phyloP scores from a whole-genome alignment of 2,797 vertebrate species.

The Liasis olivaceus region DNA sequence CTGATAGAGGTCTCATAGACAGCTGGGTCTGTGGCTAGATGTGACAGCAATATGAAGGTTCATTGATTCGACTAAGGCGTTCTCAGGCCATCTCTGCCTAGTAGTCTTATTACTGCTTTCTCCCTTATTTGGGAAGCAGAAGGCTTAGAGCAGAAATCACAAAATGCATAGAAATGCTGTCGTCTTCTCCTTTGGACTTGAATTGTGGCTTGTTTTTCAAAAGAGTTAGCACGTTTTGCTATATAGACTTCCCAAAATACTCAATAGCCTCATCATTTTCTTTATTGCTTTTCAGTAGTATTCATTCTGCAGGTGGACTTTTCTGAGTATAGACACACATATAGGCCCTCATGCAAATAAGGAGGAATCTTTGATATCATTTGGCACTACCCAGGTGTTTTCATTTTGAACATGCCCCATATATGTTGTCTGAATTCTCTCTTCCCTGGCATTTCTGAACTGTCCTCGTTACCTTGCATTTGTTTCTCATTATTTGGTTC shows the following conservation, averaged over 20 bases:
- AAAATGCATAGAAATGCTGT: neutral
- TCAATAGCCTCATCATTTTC: neutral
- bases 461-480: slow-evolving; percentile 2
- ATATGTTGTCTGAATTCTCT: neutral
- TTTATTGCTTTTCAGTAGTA: neutral
- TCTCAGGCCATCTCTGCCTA: neutral
- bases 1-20: neutral
- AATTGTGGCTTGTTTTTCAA: neutral
- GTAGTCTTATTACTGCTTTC: neutral
- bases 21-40: neutral
- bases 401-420: neutral
- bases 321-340: neutral
- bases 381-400: neutral
- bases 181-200: neutral
- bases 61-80: neutral
- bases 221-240: neutral
- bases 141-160: neutral
- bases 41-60: neutral
- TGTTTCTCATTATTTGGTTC: slow-evolving; percentile 10
- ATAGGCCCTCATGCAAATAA: neutral
- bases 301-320: neutral
- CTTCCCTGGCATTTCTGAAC: slow-evolving; percentile 1
- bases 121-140: neutral
- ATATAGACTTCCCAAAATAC: neutral
- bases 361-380: neutral